phyloP scores from a whole-genome alignment of 2,113 vertebrate species.

The Tauraco erythrolophus region DNA sequence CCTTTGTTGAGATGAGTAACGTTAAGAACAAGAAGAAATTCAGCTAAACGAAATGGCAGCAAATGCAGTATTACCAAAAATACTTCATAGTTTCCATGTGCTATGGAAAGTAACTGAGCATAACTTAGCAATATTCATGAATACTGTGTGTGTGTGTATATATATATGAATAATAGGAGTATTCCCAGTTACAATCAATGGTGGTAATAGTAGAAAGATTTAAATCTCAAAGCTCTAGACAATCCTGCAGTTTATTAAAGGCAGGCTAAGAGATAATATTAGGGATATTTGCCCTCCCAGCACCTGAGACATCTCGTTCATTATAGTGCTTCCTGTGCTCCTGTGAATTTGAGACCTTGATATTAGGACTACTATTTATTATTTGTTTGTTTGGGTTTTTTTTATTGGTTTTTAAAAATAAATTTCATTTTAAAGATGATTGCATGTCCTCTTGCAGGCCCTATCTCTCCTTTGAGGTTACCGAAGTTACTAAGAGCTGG shows the following conservation, averaged over 20 bases:
- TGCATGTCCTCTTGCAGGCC: not conserved
- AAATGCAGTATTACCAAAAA: not conserved
- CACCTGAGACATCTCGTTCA: not conserved
- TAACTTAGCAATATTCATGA: not conserved
- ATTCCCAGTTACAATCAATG: not conserved
- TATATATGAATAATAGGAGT: not conserved
- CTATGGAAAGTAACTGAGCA: not conserved
- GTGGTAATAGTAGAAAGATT: not conserved
- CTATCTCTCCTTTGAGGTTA: not conserved
- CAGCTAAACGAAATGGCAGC: not conserved
- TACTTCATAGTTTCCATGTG: not conserved
- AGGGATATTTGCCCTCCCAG: not conserved
- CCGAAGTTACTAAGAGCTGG: not conserved
- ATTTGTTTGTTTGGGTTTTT: not conserved
- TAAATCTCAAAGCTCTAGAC: not conserved
- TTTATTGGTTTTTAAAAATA: not conserved
- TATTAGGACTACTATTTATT: not conserved
- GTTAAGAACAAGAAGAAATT: not conserved
- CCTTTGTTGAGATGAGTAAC: not conserved
- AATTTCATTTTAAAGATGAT: not conserved
- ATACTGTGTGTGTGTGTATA: not conserved
- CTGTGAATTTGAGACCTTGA: not conserved
- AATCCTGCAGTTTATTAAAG: not conserved
- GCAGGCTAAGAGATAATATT: not conserved
- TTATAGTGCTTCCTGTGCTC: not conserved